Conservation (phyloP, 2,888 invertebrate species). For the Spatulosminthurus flaviceps region DNA sequence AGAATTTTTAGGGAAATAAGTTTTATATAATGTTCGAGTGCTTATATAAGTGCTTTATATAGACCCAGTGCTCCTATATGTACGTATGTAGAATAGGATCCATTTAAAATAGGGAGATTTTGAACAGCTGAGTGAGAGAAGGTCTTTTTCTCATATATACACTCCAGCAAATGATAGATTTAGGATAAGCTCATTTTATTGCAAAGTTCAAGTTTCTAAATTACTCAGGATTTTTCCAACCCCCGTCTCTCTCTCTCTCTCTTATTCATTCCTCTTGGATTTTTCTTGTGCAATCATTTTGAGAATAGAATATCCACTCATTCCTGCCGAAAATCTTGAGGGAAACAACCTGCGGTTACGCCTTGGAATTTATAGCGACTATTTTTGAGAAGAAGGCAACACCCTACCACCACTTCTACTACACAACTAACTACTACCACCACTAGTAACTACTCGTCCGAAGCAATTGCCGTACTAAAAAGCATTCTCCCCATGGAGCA, state of each 20-base stretch:
- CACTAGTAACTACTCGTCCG: too few species aligned
- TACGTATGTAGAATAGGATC: too few species aligned
- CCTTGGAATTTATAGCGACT: conserved; percentile 41
- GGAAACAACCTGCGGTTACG: conserved; percentile 46
- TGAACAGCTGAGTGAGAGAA: neutral
- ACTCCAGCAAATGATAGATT: neutral
- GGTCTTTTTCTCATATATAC: too few species aligned
- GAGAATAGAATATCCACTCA: neutral
- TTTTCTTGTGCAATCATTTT: neutral
- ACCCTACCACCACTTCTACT: neutral
- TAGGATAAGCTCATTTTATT: conserved; percentile 35
- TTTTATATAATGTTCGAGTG: too few species aligned
- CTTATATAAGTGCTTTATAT: too few species aligned
- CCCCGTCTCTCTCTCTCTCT: too few species aligned
- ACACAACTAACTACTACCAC: too few species aligned
- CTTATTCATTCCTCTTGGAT: neutral
- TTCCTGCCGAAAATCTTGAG: conserved; percentile 6
- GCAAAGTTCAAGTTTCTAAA: conserved; percentile 30
- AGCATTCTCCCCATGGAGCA: neutral
- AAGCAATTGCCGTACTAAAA: too few species aligned
- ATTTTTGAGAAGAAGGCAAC: conserved; percentile 40
- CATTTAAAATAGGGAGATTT: neutral
- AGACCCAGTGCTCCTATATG: too few species aligned
- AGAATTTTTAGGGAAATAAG: too few species aligned
- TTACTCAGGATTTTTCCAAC: conserved; percentile 25